Conservation (phyloP, 2,888 invertebrate species). For the Amblyteles armatorius region DNA sequence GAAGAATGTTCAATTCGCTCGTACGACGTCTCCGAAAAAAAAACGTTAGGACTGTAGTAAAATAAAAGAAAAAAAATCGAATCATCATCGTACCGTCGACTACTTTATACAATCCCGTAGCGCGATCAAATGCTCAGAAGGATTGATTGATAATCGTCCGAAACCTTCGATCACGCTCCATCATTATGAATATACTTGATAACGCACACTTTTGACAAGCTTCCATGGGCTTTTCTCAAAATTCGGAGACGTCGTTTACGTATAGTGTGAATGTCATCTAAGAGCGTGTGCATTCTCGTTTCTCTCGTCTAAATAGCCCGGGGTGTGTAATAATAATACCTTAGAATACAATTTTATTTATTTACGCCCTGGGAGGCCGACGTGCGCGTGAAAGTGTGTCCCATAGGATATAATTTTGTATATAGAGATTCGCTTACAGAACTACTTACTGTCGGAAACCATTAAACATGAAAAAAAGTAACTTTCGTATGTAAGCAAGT, state of each 20-base stretch:
- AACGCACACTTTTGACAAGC: slow-evolving; percentile 72
- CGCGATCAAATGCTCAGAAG: slow-evolving; percentile 71
- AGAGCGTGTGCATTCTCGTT: slow-evolving; percentile 66
- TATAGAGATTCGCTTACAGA: slow-evolving; percentile 63
- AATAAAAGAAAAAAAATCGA: slow-evolving; percentile 27
- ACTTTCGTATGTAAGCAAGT: slow-evolving; percentile 63
- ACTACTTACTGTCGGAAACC: slow-evolving; percentile 74
- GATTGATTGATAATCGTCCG: slow-evolving; percentile 60
- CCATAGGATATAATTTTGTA: slow-evolving; percentile 73
- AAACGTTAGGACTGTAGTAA: slow-evolving; percentile 13
- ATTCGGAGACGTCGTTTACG: slow-evolving; percentile 66
- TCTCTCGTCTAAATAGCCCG: slow-evolving; percentile 66
- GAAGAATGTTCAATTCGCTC: slow-evolving; percentile 46
- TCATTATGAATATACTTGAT: slow-evolving; percentile 44
- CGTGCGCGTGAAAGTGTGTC: slow-evolving; percentile 75
- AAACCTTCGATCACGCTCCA: slow-evolving; percentile 62
- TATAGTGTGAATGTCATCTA: slow-evolving; percentile 1
- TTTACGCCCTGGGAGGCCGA: slow-evolving; percentile 78
- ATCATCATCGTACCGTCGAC: slow-evolving; percentile 62
- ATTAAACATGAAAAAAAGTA: slow-evolving; percentile 58
- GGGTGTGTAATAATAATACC: slow-evolving; percentile 77
- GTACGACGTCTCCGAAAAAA: slow-evolving; percentile 42
- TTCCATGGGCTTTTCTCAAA: slow-evolving; percentile 61
- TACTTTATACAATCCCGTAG: slow-evolving; percentile 68
- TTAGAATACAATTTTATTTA: slow-evolving; percentile 81